These are phyloP conservation scores for Nephrotoma flavescens DNA, from an alignment of 2,888 invertebrate genomes.

Conservation along the genomic window DNA sequence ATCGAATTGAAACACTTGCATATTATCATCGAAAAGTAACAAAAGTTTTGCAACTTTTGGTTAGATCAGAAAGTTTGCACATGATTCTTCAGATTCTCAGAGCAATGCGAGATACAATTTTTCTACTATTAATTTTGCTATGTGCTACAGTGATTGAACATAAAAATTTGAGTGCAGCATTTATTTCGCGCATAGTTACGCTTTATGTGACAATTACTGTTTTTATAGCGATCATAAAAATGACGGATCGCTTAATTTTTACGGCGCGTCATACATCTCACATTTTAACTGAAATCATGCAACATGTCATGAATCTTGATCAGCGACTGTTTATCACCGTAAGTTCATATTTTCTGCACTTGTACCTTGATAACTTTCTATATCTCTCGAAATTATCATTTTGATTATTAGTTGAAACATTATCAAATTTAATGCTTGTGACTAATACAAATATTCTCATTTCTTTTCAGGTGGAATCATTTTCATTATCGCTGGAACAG, in stretches of 20 bases:
- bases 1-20: background rate
- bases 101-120: background rate
- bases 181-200: background rate
- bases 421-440: too few species aligned
- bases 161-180: background rate
- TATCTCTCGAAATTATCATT: too few species aligned
- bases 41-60: background rate
- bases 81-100: background rate
- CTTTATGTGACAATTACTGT: background rate
- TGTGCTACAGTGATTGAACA: background rate
- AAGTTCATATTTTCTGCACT: background rate
- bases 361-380: too few species aligned
- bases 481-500: background rate
- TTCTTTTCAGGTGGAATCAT: background rate
- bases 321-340: background rate
- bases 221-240: background rate
- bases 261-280: background rate
- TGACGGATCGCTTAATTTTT: background rate
- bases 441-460: background rate
- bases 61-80: background rate
- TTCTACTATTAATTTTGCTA: background rate
- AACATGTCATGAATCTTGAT: background rate
- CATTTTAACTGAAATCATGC: background rate
- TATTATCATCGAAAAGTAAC: background rate
- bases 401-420: too few species aligned